Evolutionary conservation across 2,113 vertebrate species (phyloP), one percentile per base, ranked within the genome.

Genomic region (Dunckerocampus dactyliophorus): DNA sequence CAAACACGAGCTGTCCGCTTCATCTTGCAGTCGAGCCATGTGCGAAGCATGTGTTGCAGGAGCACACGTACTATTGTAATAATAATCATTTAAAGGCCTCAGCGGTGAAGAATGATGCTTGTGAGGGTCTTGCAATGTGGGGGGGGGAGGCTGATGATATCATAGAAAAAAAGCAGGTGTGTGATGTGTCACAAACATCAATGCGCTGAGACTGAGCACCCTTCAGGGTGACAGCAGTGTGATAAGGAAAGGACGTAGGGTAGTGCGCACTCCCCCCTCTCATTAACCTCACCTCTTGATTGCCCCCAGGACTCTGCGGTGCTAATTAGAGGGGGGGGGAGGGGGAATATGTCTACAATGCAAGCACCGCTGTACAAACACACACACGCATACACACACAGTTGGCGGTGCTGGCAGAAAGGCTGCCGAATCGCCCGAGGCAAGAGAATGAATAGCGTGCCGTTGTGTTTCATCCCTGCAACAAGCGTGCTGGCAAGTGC

Each of bases 271-370:
- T 70, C 77, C 72, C 47, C 60, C 49, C 75, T 82, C 87, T 89
- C 88, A 89, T 90, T 89, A 89, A 90, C 89, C 87, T 85, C 77
- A 4, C 59, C 74, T 82, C 80, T 14, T 85, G 89, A 89, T 88
- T 88, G 87, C 87, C 89, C 87, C 74, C 81, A 87, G 88, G 88
- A 85, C 82, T 81, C 82, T 76, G 80, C 79, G 8, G 77, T 79
- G 80, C 86, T 90, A 90, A 90, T 90, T 90, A 89, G 80, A 81
- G 77, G 34, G 37, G 72, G 51, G 67, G 83, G 82, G 85, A 87
- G 86, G 70, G 83, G 82, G 86, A 87, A 85, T 86, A 85, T 89
- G 81, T 88, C 84, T 85, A 75, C 75, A 81, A 73, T 78, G 76
- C 76, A 81, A 62, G 67, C 71, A 56, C 70, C 51, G 53, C 56